Base-by-base conservation (phyloP, 92 coral and sea anemone genomes). In the Parazoanthus darwini region DNA sequence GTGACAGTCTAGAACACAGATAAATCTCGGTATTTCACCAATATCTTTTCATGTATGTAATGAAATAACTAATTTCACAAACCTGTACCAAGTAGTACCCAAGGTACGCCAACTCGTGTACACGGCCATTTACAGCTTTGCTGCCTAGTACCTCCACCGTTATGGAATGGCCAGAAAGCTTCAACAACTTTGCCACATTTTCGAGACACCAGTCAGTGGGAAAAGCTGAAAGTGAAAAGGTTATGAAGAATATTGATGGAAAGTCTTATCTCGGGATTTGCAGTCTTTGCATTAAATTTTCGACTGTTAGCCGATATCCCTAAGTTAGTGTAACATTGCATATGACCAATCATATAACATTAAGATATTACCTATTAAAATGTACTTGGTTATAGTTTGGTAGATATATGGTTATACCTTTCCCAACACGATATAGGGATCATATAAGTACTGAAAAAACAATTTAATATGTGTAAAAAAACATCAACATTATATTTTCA, bases 171-270 rank as follows among this genome's bases (percentile, higher is more conserved):
- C 99, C 98, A 76, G 94, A 97, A 87, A 97, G 86, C 80, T 93
- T 94, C 66, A 97, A 91, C 58, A 97, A 91, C 86, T 97, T 97
- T 75, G 99, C 98, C 59, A 94, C 93, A 90, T 97, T 97, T 85
- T 97, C 99, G 81, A 95, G 86, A 80, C 99, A 97, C 99, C 99
- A 97, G 80, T 94, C 96, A 77, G 89, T 88, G 36, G 96, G 94
- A 36, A 91, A 89, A 78, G 90, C 99, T 95, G 74, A 26, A 89
- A 92, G 29, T 20, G 42, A 4, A 39, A 29, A 29, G 33, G 16
- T 26, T 22, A 8, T 23, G 9, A 46, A 70, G 37, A 63, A 9
- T 43, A 10, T 43, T 29, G 35, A 71, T 33, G 10, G 13, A 18
- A 22, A 36, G 22, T 36, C 43, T 36, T 2, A 39, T 36, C 43